Evolutionary conservation across 1,140 invertebrate genomes (phyloP), one percentile per base, ranked within the genome.

Genomic region (Lasioglossum albipes): DNA sequence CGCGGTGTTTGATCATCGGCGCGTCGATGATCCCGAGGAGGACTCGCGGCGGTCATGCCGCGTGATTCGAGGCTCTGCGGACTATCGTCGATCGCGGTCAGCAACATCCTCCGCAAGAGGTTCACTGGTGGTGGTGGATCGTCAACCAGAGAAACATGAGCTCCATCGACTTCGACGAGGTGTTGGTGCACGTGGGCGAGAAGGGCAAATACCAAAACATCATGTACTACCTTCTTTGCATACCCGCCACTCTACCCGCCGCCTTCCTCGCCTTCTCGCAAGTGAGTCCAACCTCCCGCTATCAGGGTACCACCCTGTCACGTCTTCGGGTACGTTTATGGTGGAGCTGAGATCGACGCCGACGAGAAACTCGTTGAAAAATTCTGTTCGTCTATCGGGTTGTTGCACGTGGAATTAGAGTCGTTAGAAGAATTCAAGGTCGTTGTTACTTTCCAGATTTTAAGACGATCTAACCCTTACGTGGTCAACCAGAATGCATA

Each of bases 221-320:
- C 73, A 94, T 96, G 87, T 96, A 96, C 89, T 95, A 95, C 83
- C 89, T 96, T 42, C 92, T 96, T 22, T 96, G 96, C 90, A 94
- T 95, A 79, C 94, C 96, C 31, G 95, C 95, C 6, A 95, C 95
- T 36, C 93, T 96, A 59, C 95, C 95, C 2, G 95, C 95, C 12
- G 96, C 95, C 1, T 96, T 96, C 83, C 91, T 96, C 59, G 95
- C 95, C 36, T 96, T 96, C 87, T 95, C 95, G 42, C 95, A 96
- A 93, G 95, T 95, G 88, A 81, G 89, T 76, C 31, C 7, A 3
- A 36, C 2, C 42, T 7, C 9, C 2, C 45, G 13, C 3, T 36
- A 0, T 36, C 2, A 36, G 13, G 16, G 16, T 16, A 16, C 20
- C 52, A 27, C 45, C 9, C 45, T 13, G 45, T 49, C 13, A 12